Evolutionary conservation across 2,113 vertebrate genomes (phyloP).

Genomic region (Mastomys natalensis): DNA sequence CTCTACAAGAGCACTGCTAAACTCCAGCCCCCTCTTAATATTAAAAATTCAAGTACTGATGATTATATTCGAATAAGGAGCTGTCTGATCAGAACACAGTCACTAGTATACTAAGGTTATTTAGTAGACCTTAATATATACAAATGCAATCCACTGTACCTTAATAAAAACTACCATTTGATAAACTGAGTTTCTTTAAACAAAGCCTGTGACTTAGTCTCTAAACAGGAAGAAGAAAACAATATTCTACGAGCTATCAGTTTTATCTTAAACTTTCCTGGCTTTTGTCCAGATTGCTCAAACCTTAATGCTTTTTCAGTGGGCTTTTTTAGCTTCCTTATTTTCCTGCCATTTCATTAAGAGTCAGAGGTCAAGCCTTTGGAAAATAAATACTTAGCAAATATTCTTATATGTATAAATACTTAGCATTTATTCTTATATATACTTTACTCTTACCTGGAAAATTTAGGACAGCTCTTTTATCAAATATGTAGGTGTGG

Average conservation of each 20-base stretch:
- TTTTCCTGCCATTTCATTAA: slow-evolving; percentile 71
- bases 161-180: neutral
- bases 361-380: slow-evolving; percentile 51
- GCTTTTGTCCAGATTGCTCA: slow-evolving; percentile 62
- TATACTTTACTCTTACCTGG: slow-evolving; percentile 20
- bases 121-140: slow-evolving; percentile 41
- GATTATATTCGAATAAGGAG: neutral
- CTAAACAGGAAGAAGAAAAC: slow-evolving; percentile 67
- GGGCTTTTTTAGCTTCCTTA: slow-evolving; percentile 51
- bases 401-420: too few species aligned
- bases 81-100: slow-evolving; percentile 3
- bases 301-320: slow-evolving; percentile 55
- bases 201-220: slow-evolving; percentile 24
- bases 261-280: slow-evolving; percentile 68
- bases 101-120: neutral
- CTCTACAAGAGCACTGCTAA: neutral
- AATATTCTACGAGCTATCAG: slow-evolving; percentile 46
- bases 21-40: neutral
- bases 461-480: slow-evolving; percentile 16
- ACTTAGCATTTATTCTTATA: slow-evolving; percentile 46
- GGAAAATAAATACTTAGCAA: slow-evolving; percentile 14
- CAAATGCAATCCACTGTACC: slow-evolving; percentile 14
- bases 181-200: slow-evolving; percentile 30
- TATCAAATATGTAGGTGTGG: slow-evolving; percentile 13
- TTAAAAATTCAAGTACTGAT: slow-evolving; percentile 49